These are phyloP conservation scores for Oreortyx pictus DNA, from an alignment of 2,797 vertebrate species.

Conservation along the genomic window DNA sequence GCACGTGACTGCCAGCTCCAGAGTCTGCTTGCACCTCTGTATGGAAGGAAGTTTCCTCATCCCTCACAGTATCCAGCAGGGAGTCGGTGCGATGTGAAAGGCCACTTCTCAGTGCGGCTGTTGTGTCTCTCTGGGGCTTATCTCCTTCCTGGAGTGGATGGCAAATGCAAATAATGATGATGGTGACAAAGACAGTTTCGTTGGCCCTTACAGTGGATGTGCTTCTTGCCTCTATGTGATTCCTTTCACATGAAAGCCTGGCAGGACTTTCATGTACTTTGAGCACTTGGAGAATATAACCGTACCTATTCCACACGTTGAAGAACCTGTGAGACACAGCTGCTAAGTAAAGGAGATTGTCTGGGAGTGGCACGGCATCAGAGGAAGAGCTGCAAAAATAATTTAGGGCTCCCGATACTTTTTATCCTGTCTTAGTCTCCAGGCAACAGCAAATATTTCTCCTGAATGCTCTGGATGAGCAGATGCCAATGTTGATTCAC, in stretches of 20 bases:
- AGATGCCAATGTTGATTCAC: conserved; percentile 72
- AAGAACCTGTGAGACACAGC: background rate
- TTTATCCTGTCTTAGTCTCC: conserved; percentile 53
- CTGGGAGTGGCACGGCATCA: background rate
- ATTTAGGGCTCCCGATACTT: conserved; percentile 42
- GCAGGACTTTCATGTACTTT: background rate
- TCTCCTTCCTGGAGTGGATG: background rate
- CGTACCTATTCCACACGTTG: background rate
- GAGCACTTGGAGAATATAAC: background rate
- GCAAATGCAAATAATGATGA: background rate
- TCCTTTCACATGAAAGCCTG: background rate
- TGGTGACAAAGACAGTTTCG: fast-evolving
- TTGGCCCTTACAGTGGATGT: background rate
- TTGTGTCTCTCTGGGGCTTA: background rate
- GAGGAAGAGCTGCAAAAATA: conserved; percentile 51
- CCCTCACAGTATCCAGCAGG: background rate
- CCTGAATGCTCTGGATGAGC: conserved; percentile 56
- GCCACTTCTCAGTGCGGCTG: fast-evolving
- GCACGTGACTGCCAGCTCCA: conserved; percentile 59
- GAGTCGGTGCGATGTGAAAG: background rate
- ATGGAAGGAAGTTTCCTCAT: conserved; percentile 50
- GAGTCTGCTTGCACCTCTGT: conserved; percentile 33
- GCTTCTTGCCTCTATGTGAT: background rate
- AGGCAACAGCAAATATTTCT: conserved; percentile 75
- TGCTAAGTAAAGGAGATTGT: background rate